Conservation (phyloP, 1,140 invertebrate species). For the Teleogryllus occipitalis region DNA sequence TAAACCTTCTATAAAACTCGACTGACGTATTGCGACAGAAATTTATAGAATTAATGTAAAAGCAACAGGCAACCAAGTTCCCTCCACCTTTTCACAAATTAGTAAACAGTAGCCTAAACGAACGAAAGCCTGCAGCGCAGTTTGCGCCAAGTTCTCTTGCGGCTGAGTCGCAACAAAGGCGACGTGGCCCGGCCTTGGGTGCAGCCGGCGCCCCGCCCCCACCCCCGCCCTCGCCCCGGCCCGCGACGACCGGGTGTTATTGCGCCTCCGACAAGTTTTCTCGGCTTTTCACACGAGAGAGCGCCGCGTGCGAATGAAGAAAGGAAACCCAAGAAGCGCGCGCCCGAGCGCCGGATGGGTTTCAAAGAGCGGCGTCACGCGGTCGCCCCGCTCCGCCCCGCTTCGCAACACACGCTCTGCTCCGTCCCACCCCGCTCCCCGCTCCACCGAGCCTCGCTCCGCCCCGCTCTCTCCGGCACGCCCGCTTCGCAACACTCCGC, state of each 20-base stretch:
- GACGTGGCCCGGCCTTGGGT: background rate
- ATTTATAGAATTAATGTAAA: too few relatives aligned
- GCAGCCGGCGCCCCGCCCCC: too few relatives aligned
- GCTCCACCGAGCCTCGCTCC: too few relatives aligned
- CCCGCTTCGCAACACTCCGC: too few relatives aligned
- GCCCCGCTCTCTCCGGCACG: too few relatives aligned
- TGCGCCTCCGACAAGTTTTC: background rate
- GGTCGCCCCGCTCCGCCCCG: too few relatives aligned
- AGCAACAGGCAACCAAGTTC: too few relatives aligned
- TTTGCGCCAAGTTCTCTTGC: background rate
- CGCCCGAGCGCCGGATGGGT: background rate
- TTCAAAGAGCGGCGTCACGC: background rate
- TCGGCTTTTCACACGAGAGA: background rate
- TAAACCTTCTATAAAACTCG: too few relatives aligned
- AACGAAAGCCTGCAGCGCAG: background rate
- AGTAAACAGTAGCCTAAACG: background rate
- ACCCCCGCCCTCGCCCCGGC: too few relatives aligned
- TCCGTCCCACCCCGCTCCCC: too few relatives aligned
- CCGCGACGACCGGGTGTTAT: background rate
- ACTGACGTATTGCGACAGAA: too few relatives aligned
- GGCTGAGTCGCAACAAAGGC: background rate
- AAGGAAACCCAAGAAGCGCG: background rate
- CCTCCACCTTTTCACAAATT: too few relatives aligned
- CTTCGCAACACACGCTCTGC: background rate
- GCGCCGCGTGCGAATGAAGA: background rate